A percentile compares a stretch with the other conserved stretches of the same genome.
Conservation (phyloP, 2,113 vertebrate genomes). For the Rostratula benghalensis region DNA sequence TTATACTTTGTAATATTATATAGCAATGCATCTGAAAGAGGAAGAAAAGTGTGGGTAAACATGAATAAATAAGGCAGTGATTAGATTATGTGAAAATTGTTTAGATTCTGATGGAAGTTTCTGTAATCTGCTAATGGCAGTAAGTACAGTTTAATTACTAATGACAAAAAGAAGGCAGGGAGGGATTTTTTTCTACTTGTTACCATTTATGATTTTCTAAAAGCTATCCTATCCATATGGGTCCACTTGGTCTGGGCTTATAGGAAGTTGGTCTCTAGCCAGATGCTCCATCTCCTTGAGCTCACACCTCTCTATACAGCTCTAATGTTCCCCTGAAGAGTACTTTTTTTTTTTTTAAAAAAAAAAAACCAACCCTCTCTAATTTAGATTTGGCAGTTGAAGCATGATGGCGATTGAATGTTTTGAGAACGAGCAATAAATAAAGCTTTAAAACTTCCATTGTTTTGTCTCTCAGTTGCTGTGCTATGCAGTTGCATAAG, state of each 20-base stretch:
- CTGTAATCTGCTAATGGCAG: constrained; percentile 37
- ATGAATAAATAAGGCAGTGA: constrained; percentile 53
- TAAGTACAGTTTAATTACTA: constrained; percentile 58
- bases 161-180: constrained; percentile 26
- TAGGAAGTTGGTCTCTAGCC: constrained; percentile 69
- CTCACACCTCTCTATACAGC: constrained; percentile 67
- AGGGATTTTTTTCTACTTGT: constrained; percentile 46
- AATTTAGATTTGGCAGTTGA: constrained; percentile 76
- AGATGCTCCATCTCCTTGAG: constrained; percentile 75
- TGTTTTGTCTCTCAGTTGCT: constrained; percentile 70
- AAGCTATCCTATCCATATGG: constrained; percentile 66
- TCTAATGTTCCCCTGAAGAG: constrained; percentile 72
- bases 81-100: constrained; percentile 47
- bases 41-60: constrained; percentile 11
- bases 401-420: constrained; percentile 63
- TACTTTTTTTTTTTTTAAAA: constrained; percentile 20
- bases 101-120: constrained; percentile 51
- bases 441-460: constrained; percentile 71
- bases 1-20: constrained; percentile 37
- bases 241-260: constrained; percentile 68
- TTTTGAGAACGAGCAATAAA: constrained; percentile 75
- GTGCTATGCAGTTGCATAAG: constrained; percentile 63
- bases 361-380: constrained; percentile 48
- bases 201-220: constrained; percentile 59
- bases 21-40: neutral